Conservation (phyloP, 2,113 vertebrate species). For the Proteles cristata region DNA sequence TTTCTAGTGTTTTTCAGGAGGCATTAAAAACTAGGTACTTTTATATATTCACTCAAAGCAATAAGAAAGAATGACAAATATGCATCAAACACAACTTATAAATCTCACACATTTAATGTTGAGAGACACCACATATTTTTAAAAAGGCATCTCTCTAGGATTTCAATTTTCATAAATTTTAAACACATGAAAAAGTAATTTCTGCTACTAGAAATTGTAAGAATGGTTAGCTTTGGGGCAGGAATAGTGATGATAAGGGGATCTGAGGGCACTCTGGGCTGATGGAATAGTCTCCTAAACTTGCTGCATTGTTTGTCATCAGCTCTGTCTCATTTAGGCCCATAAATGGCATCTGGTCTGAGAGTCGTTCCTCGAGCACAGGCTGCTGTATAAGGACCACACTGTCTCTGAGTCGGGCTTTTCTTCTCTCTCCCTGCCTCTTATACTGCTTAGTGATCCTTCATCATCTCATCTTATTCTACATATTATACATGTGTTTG, state of each 20-base stretch:
- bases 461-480: no score
- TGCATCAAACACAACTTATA: neutral
- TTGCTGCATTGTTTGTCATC: neutral
- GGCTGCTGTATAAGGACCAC: neutral
- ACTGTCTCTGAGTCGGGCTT: neutral
- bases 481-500: neutral
- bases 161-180: neutral
- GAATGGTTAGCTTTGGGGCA: neutral
- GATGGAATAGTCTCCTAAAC: neutral
- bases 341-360: neutral
- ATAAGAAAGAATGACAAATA: neutral
- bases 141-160: neutral
- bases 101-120: neutral
- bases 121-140: neutral
- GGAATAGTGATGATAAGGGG: neutral
- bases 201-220: neutral
- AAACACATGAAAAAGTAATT: neutral
- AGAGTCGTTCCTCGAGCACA: neutral
- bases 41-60: neutral
- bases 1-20: neutral
- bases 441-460: neutral
- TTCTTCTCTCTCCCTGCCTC: neutral
- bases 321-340: neutral
- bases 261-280: accelerated
- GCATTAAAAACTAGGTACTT: neutral